Evolutionary conservation across 2,797 vertebrate species (phyloP), one percentile per base, ranked within the genome.

Genomic region (Buphagus erythrorhynchus): DNA sequence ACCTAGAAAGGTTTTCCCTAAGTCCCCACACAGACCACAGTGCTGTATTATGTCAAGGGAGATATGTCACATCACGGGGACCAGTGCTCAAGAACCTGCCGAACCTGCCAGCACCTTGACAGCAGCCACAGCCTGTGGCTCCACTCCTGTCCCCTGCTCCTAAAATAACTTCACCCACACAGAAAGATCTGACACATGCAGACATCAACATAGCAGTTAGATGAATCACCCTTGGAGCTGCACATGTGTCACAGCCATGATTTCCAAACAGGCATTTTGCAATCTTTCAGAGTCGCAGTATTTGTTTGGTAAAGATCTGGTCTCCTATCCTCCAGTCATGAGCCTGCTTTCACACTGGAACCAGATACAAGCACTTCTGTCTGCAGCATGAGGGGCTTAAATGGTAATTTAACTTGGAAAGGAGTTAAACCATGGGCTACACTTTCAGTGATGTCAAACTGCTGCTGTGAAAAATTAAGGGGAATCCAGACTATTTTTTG

Each of bases 191-290:
- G 86, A 82, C 84, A 66, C 33, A 85, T 8, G 16, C 59, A 71
- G n/a, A 42, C 66, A 68, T 24, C 68, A 61, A 61, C 80, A 24
- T 2, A 84, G 58, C 35, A 69, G 36, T 72, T 36, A 62, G 63
- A 86, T 94, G 71, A 96, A 69, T 88, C 69, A 79, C 18, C 15
- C 57, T 35, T 18, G 28, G 29, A 84, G 66, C 36, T 74, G 73
- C 33, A 25, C 55, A 31, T 2, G 0, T 13, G 35, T 46, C 42
- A 46, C 35, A 33, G 77, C 68, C 80, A 84, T 42, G 46, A 58
- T 88, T 94, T 97, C 92, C 71, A 67, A 68, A 81, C 6, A 40
- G 31, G 58, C 10, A 18, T 92, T 91, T 87, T 76, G 77, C 71
- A 94, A 66, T 25, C 59, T 71, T 68, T 65, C 66, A 3, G 29